Evolutionary conservation across 2,797 vertebrate genomes (phyloP), one percentile per base, ranked within the genome.

Genomic region (Antennarius maculatus): DNA sequence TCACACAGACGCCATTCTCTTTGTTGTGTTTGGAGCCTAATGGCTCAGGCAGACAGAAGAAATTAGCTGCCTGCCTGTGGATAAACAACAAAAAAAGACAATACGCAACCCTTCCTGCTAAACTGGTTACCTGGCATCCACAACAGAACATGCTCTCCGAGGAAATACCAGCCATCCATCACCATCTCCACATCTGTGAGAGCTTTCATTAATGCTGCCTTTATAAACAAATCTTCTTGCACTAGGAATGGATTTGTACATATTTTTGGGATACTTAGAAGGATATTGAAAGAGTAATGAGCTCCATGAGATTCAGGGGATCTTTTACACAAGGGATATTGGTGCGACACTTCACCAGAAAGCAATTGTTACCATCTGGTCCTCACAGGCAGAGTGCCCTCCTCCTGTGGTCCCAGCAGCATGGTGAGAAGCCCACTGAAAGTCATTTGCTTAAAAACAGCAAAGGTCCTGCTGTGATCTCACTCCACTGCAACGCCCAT

Each of bases 251-350:
- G 27, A 39, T 69, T 46, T 66, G 56, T 55, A 66, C 51, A 54
- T 54, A 23, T 55, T 50, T 61, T 39, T 54, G 12, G 16, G 74
- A 59, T 59, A 45, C 50, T 51, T 37, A 74, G 59, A 66, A 61
- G 31, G 31, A 34, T 69, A 74, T 77, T 85, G 66, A 86, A 84
- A 83, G 70, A 81, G 48, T 89, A 85, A 88, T 89, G 83, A 89
- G 81, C 66, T 79, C 54, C 37, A 82, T 77, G 73, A 89, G 71
- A 62, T 77, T 74, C 47, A n/a, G 75, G 68, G 71, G 45, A 74
- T 79, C 60, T 65, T 76, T 72, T 53, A 71, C 46, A 16, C 57
- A 50, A 68, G 16, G 63, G 71, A 62, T 80, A 82, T 73, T 54
- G 59, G 61, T 74, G 77, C 87, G 86, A 85, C 85, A 86, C 89